phyloP scores from a whole-genome alignment of 2,888 invertebrate genomes.

The Cheilosia impressa region DNA sequence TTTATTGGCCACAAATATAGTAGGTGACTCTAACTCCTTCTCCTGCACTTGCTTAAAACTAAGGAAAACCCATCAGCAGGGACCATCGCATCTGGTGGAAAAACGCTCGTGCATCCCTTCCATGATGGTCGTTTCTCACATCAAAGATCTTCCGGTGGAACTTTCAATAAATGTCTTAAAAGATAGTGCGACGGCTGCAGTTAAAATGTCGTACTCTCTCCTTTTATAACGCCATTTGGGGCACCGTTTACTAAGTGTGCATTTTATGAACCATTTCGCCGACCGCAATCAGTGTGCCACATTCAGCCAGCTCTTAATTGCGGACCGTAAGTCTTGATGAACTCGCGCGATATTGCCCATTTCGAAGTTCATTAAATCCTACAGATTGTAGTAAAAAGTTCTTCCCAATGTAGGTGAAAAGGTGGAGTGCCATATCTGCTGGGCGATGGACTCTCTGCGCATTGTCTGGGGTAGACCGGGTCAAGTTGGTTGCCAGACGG shows the following conservation, averaged over 20 bases:
- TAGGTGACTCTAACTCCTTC: conserved; percentile 22
- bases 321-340: conserved; percentile 57
- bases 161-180: conserved; percentile 66
- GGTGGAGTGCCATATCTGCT: not conserved
- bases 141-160: conserved; percentile 45
- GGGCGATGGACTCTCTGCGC: not conserved
- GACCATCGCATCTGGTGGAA: not conserved
- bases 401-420: not conserved
- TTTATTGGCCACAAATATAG: conserved; percentile 62
- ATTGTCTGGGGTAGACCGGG: conserved; percentile 20
- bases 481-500: not conserved
- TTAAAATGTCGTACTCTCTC: conserved; percentile 25
- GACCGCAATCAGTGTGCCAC: conserved; percentile 65
- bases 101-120: conserved; percentile 1
- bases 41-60: not conserved
- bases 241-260: conserved; percentile 56
- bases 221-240: conserved; percentile 48
- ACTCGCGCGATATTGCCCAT: conserved; percentile 57
- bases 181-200: conserved; percentile 52
- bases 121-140: conserved; percentile 34
- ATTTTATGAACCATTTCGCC: conserved; percentile 64
- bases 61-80: not conserved
- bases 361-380: conserved; percentile 48
- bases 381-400: conserved; percentile 12
- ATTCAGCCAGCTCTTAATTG: conserved; percentile 66